Base-by-base conservation (phyloP, 2,113 vertebrate genomes). In the Trogon melanurus region DNA sequence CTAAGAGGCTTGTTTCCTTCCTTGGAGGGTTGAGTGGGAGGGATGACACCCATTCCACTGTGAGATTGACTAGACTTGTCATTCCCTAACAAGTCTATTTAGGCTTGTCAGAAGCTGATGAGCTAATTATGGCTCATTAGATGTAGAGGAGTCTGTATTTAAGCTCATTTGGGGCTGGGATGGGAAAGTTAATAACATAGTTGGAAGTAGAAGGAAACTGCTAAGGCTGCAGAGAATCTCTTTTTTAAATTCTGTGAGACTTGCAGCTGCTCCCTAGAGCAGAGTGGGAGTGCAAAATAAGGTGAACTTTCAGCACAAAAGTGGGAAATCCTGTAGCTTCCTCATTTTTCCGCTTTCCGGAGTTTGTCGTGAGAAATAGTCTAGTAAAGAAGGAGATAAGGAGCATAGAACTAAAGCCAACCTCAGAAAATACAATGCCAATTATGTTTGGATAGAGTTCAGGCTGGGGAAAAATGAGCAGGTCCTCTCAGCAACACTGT, bases 91-190 rank as follows among this genome's bases (percentile, higher is more conserved):
- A 75, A 88, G 82, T 80, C 90, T 91, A 60, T 92, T 92, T 90
- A 81, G 85, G 16, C 72, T 86, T 92, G 74, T 91, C 94, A 94
- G 82, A 83, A 72, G 61, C 8, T 89, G 83, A 95, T 88, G 83
- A 89, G 83, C 22, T 92, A 94, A 95, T 93, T 92, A 91, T 50
- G 65, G 72, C 62, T 92, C 47, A 69, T 95, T 91, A 96, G 57
- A 54, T 34, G 9, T 41, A 50, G 45, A 92, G 48, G 65, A 95
- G 80, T 91, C 85, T 88, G 84, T 79, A 93, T 87, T 94, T 92
- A 92, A 93, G 72, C 53, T 91, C 65, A 71, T 69, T 94, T 93
- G 72, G 83, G 38, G 26, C 78, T 73, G 48, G 57, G 45, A 74
- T 84, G 41, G 61, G 75, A 50, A 71, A 88, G 57, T 67, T 95